phyloP scores from a whole-genome alignment of 2,797 vertebrate genomes.

The Garrulus glandarius region DNA sequence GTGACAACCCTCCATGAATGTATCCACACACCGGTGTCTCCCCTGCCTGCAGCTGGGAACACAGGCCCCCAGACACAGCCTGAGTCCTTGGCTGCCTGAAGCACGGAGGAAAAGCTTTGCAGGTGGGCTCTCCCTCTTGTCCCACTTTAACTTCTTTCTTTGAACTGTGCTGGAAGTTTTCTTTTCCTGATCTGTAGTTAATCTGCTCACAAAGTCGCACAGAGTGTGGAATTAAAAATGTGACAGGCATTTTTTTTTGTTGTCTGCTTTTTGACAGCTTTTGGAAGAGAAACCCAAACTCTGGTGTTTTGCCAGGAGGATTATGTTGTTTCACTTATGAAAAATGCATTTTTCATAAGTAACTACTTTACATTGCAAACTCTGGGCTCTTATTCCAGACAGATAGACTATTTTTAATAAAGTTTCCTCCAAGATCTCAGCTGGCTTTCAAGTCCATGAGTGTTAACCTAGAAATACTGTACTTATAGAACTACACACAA shows the following conservation, averaged over 20 bases:
- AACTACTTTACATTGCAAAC: constrained; percentile 52
- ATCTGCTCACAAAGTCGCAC: neutral
- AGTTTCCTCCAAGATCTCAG: neutral
- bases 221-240: neutral
- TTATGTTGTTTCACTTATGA: neutral
- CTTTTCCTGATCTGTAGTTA: neutral
- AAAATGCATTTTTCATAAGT: constrained; percentile 42
- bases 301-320: neutral
- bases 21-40: accelerated
- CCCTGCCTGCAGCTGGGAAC: neutral
- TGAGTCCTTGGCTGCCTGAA: neutral
- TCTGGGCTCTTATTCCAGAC: neutral
- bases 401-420: constrained; percentile 33
- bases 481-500: neutral
- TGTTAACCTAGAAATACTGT: neutral
- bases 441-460: neutral
- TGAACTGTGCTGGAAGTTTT: neutral
- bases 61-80: neutral
- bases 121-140: neutral
- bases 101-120: neutral
- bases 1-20: accelerated
- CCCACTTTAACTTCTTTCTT: neutral
- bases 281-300: constrained; percentile 20
- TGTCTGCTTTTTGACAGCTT: constrained; percentile 11
- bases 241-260: neutral